Percentiles rank a stretch among this genome's conserved stretches.
Evolutionary conservation across 2,113 vertebrate genomes (phyloP).

Genomic region (Caranx melampygus): DNA sequence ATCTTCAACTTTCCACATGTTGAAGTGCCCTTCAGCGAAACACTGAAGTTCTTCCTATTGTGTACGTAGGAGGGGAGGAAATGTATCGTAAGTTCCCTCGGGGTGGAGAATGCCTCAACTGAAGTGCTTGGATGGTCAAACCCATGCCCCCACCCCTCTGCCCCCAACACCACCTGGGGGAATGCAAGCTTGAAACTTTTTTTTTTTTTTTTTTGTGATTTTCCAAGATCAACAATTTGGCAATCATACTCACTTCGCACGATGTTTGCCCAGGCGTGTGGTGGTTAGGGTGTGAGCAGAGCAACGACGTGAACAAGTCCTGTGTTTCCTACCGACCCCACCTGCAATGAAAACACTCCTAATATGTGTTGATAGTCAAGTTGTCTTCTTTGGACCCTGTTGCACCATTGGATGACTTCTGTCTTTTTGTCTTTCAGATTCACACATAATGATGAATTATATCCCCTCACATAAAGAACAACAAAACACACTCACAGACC

Average conservation of each 20-base stretch:
- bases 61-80: background rate
- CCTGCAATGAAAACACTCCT: background rate
- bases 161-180: background rate
- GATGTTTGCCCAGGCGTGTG: background rate
- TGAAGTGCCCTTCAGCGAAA: background rate
- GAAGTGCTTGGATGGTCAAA: background rate
- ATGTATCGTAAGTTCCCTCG: background rate
- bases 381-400: background rate
- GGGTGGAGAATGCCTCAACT: background rate
- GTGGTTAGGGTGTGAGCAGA: background rate
- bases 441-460: conserved; percentile 10
- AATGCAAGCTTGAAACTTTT: background rate
- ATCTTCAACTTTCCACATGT: conserved; percentile 8
- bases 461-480: conserved; percentile 19
- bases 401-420: background rate
- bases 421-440: conserved; percentile 16
- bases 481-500: conserved; percentile 26
- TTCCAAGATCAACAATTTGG: background rate
- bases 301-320: background rate
- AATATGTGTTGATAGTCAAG: background rate
- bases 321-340: background rate
- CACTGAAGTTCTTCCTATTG: background rate
- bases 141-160: too few relatives aligned
- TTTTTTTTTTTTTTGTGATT: background rate
- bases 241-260: background rate